phyloP scores from a whole-genome alignment of 2,113 vertebrate genomes.

The Chamaea fasciata region DNA sequence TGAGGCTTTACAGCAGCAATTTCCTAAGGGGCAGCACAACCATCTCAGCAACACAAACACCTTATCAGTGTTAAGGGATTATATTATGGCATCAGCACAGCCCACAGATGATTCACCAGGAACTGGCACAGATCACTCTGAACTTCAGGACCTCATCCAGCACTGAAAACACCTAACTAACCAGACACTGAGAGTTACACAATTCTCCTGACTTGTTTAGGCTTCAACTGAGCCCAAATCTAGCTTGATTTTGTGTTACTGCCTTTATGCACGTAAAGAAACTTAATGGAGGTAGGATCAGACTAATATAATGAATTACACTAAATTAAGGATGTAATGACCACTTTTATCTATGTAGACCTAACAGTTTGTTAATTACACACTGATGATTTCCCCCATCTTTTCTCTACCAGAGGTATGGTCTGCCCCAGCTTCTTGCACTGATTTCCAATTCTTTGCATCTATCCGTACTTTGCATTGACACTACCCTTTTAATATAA shows the following conservation, averaged over 20 bases:
- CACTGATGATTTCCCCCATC: accelerated
- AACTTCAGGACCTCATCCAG: background rate
- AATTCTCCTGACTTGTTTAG: background rate
- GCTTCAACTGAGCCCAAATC: background rate
- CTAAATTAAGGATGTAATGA: background rate
- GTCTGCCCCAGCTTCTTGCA: background rate
- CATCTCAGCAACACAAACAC: background rate
- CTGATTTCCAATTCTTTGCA: background rate
- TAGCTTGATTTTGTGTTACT: background rate
- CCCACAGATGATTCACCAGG: background rate
- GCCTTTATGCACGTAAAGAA: background rate
- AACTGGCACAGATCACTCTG: background rate
- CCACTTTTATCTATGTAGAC: background rate
- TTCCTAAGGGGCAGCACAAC: background rate
- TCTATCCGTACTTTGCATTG: background rate
- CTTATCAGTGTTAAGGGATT: background rate
- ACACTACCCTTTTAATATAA: background rate
- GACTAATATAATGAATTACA: background rate
- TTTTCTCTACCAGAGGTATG: background rate
- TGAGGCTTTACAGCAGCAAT: background rate
- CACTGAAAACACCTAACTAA: background rate
- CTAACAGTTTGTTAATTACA: background rate
- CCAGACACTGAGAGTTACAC: background rate
- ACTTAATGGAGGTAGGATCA: background rate
- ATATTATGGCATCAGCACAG: background rate